A percentile compares a stretch with the other conserved stretches of the same genome.
These are phyloP conservation scores for Ectemnius lituratus DNA, from an alignment of 2,888 invertebrate genomes.

Conservation along the genomic window DNA sequence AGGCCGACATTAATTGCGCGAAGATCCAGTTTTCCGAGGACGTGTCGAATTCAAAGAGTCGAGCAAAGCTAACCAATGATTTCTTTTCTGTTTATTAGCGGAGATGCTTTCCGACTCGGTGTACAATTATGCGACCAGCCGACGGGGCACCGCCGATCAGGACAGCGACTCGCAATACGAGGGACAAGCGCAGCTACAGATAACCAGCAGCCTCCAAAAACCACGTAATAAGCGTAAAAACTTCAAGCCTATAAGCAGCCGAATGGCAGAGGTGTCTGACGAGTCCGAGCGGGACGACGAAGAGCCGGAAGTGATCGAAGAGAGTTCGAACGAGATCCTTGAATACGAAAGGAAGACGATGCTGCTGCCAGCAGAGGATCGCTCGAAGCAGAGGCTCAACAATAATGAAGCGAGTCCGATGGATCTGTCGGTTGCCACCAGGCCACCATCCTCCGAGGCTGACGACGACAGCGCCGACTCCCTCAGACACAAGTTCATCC, in stretches of 20 bases:
- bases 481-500: slow-evolving; percentile 74
- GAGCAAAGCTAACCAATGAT: too few species aligned
- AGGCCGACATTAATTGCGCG: slow-evolving; percentile 10
- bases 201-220: slow-evolving; percentile 69
- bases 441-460: slow-evolving; percentile 73
- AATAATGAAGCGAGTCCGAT: slow-evolving; percentile 73
- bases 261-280: slow-evolving; percentile 77
- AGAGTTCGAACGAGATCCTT: slow-evolving; percentile 63
- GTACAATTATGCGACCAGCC: slow-evolving; percentile 76
- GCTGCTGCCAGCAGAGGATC: slow-evolving; percentile 65
- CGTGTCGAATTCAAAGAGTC: slow-evolving; percentile 2
- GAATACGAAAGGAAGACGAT: slow-evolving; percentile 71
- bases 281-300: slow-evolving; percentile 70
- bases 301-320: slow-evolving; percentile 59
- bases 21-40: neutral
- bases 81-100: slow-evolving; percentile 63
- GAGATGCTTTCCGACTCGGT: slow-evolving; percentile 78
- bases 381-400: slow-evolving; percentile 69
- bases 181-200: slow-evolving; percentile 69
- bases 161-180: slow-evolving; percentile 75
- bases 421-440: slow-evolving; percentile 74
- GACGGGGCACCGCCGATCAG: slow-evolving; percentile 73
- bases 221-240: slow-evolving; percentile 80
- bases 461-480: slow-evolving; percentile 75
- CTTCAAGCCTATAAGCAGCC: slow-evolving; percentile 77